Evolutionary conservation across 1,140 invertebrate genomes (phyloP).

Genomic region (Lethrus apterus): DNA sequence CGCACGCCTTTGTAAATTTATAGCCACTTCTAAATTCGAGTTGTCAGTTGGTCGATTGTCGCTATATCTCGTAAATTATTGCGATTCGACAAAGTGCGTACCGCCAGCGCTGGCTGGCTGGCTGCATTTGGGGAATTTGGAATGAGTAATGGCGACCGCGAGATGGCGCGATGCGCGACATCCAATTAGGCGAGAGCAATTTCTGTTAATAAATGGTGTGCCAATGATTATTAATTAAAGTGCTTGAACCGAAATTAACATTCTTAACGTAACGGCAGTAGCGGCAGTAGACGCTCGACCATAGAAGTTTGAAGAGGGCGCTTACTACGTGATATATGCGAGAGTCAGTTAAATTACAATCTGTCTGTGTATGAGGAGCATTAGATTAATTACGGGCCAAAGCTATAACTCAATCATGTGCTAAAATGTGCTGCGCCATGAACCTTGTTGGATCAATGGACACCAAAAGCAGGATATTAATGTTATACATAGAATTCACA

Average conservation of each 20-base stretch:
- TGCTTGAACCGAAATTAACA: slow-evolving; percentile 19
- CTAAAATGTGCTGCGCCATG: slow-evolving; percentile 16
- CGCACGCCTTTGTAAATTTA: neutral
- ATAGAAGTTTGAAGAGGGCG: neutral
- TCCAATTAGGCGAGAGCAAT: slow-evolving; percentile 18
- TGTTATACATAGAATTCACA: no score
- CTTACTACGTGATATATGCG: slow-evolving; percentile 17
- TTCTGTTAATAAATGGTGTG: slow-evolving; percentile 20
- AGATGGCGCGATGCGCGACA: slow-evolving; percentile 15
- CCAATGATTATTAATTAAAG: slow-evolving; percentile 20
- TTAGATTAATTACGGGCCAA: slow-evolving; percentile 17
- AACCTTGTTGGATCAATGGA: slow-evolving; percentile 14
- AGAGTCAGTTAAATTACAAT: slow-evolving; percentile 15
- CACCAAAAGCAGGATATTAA: no score
- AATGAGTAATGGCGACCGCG: slow-evolving; percentile 17
- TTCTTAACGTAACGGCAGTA: slow-evolving; percentile 12
- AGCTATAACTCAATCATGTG: slow-evolving; percentile 17
- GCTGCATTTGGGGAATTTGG: neutral
- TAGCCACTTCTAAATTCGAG: neutral
- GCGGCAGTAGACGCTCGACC: neutral
- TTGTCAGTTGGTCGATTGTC: slow-evolving; percentile 6
- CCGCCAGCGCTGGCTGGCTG: neutral
- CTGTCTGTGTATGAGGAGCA: slow-evolving; percentile 14
- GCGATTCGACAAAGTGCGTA: slow-evolving; percentile 6
- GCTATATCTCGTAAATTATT: slow-evolving; percentile 16